Base-by-base conservation (phyloP, 2,888 invertebrate species). In the Caenorhabditis parvicauda region DNA sequence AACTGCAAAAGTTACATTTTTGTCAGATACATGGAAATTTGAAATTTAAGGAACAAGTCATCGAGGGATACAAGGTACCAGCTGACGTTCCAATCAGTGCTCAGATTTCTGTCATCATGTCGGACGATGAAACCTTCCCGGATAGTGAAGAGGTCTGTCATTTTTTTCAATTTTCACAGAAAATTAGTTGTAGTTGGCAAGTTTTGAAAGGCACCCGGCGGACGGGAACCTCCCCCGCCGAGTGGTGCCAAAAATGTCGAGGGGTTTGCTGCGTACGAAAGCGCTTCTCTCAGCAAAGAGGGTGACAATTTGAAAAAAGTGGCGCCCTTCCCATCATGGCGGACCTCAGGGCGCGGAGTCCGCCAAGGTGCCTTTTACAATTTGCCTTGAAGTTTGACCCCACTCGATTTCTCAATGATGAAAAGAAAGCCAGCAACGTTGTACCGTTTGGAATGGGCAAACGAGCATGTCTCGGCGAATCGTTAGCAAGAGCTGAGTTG, bases 361-460 rank as follows among this genome's bases (percentile, higher is more conserved):
- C n/a, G n/a, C n/a, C n/a, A n/a, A n/a, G n/a, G n/a, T n/a, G n/a
- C n/a, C n/a, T n/a, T n/a, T n/a, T n/a, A n/a, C n/a, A n/a, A n/a
- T n/a, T n/a, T n/a, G n/a, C n/a, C n/a, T n/a, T n/a, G n/a, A n/a
- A n/a, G n/a, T 70, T 70, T 45, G n/a, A 52, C 5, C 70, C 70
- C 12, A 42, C 45, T 2, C 54, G 70, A 7, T 70, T 56, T 43
- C 21, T 70, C 19, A 54, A 54, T 2, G 45, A 57, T 28, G 45
- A 48, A 1, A 48, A 45, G 4, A 45, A 67, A 32, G 64, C 61
- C 39, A 54, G 60, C 21, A 55, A 47, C 1, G 32, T 63, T 32
- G 54, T 64, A 5, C 70, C 70, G 9, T 70, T 70, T 29, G 67
- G 70, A 29, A 54, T 70, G 17, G 70, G 70, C 9, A 70, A 70